Percentiles rank a stretch among this genome's conserved stretches.
Conservation (phyloP, 2,797 vertebrate genomes). For the Molossus molossus region DNA sequence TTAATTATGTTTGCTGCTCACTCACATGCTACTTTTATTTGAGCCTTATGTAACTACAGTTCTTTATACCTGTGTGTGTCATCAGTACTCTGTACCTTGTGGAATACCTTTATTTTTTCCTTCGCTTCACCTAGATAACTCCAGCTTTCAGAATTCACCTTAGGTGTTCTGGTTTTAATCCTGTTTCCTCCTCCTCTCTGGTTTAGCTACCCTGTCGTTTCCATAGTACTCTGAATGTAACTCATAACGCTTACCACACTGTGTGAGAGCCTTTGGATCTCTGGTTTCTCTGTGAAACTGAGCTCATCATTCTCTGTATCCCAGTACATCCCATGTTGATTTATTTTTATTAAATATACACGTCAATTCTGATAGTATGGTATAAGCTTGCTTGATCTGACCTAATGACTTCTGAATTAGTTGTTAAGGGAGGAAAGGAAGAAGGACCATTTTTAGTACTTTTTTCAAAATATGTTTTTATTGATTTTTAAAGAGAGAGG, state of each 20-base stretch:
- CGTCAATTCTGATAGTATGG: not conserved
- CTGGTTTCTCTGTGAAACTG: conserved; percentile 42
- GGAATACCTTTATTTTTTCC: not conserved
- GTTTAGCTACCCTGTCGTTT: not conserved
- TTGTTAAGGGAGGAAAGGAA: not conserved
- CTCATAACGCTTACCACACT: not conserved
- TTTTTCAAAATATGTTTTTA: conserved; percentile 2
- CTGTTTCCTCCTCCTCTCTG: not conserved
- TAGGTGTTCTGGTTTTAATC: not conserved
- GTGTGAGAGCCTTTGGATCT: not conserved
- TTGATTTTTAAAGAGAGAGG: not conserved
- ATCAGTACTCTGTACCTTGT: not conserved
- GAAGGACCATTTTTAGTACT: not conserved
- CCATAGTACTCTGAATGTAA: not conserved
- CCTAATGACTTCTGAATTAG: conserved; percentile 39
- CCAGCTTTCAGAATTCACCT: conserved; percentile 48
- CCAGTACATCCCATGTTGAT: not conserved
- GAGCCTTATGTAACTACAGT: not conserved
- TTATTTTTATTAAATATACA: conserved; percentile 49
- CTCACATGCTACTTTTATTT: not conserved
- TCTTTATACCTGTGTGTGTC: conserved; percentile 34
- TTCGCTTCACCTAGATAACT: not conserved
- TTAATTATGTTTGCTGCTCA: conserved; percentile 26
- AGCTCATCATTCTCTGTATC: conserved; percentile 43
- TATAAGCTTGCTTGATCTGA: conserved; percentile 35